These are phyloP conservation scores for Agrochola macilenta DNA, from an alignment of 2,888 invertebrate genomes.

Conservation along the genomic window DNA sequence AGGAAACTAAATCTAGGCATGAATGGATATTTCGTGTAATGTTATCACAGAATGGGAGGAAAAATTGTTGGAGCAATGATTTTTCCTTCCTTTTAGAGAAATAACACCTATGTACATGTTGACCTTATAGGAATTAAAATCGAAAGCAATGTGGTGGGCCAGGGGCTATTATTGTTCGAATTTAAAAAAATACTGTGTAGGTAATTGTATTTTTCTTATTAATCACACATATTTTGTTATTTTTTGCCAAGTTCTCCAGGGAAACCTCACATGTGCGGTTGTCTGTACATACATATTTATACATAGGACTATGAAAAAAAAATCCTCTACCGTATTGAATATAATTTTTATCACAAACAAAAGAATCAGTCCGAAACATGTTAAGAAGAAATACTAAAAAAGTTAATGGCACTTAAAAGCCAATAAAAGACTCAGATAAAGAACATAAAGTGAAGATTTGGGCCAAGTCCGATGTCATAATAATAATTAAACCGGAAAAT, in stretches of 20 bases:
- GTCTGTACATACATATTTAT: background rate
- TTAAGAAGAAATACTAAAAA: conserved; percentile 11
- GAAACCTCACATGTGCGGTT: background rate
- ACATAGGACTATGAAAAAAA: background rate
- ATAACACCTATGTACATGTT: background rate
- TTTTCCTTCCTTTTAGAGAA: background rate
- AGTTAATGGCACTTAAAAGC: conserved; percentile 10
- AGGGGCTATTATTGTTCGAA: background rate
- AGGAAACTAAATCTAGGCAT: background rate
- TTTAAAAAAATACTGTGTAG: background rate
- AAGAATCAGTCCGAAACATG: background rate
- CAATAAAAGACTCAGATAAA: conserved; percentile 36
- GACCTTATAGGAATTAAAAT: background rate
- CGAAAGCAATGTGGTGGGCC: background rate
- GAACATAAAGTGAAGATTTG: conserved; percentile 26
- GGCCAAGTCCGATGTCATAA: conserved; percentile 18
- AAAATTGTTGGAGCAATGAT: background rate
- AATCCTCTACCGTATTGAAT: background rate
- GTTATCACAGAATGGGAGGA: background rate
- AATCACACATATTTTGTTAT: background rate
- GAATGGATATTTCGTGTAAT: conserved; percentile 1
- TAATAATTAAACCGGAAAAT: conserved; percentile 5
- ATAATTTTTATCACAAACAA: background rate
- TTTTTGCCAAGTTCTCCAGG: background rate
- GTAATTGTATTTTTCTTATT: background rate